Base-by-base conservation (phyloP, 2,113 vertebrate species). In the Solenodon paradoxus region DNA sequence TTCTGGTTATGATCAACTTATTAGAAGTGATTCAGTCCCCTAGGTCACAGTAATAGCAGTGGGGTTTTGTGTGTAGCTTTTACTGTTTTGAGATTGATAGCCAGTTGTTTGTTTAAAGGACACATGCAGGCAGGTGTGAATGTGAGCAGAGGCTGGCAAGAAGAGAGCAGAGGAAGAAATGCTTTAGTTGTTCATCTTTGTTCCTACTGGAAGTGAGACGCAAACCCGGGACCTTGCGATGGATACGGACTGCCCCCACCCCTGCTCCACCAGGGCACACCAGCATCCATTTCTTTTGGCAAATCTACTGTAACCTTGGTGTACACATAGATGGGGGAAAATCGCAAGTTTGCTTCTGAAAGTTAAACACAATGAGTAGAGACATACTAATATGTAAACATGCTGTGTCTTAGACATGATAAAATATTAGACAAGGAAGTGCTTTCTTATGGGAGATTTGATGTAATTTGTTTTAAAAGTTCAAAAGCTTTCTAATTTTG, bases 271-370 rank as follows among this genome's bases (percentile, higher is more conserved):
- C n/a, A n/a, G n/a, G n/a, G n/a, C n/a, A n/a, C n/a, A n/a, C n/a
- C n/a, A n/a, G n/a, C n/a, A n/a, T n/a, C n/a, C 26, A 64, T 92
- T 95, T 92, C 30, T 79, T 88, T 81, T n/a, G 69, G 40, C 7
- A 69, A 38, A 5, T 69, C 28, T 63, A 16, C 42, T 80, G 3
- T 75, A n/a, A 20, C n/a, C 53, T 53, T 49, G 3, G n/a, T n/a
- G n/a, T n/a, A n/a, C n/a, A n/a, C n/a, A n/a, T 78, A 84, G 26
- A 13, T 94, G 45, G 28, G 59, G 26, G 9, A 75, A 75, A 69
- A 87, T 8, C 45, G 45, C 53, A 90, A 75, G 87, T 69, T 92
- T 90, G 42, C 63, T 81, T 82, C 19, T 55, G 49, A 93, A 81
- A 68, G 45, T 90, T 82, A 55, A 90, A 72, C n/a, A 93, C n/a